Evolutionary conservation across 2,113 vertebrate species (phyloP).

Genomic region (Steatornis caripensis): DNA sequence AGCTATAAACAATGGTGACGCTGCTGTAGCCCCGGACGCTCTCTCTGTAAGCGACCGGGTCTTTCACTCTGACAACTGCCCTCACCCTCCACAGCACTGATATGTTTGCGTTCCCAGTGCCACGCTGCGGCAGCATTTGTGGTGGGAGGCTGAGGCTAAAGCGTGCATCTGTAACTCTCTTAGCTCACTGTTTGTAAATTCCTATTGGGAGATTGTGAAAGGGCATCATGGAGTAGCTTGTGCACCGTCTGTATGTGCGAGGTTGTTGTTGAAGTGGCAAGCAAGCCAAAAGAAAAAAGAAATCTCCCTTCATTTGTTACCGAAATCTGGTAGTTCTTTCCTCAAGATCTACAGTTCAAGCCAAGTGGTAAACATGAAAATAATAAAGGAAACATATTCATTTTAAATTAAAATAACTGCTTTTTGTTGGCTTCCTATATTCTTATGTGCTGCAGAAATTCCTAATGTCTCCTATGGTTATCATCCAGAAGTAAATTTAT

Average conservation of each 20-base stretch:
- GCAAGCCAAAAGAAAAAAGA: background rate
- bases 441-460: background rate
- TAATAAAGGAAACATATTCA: background rate
- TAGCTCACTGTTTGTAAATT: background rate
- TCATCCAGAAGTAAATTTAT: background rate
- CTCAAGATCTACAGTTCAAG: background rate
- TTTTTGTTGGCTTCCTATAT: background rate
- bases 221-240: background rate
- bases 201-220: background rate
- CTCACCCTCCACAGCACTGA: rapidly evolving
- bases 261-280: background rate
- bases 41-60: background rate
- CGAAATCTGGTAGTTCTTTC: background rate
- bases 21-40: background rate
- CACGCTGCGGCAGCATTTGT: background rate
- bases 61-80: background rate
- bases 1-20: background rate
- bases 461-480: background rate
- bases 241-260: background rate
- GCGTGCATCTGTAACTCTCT: background rate
- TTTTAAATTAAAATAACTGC: background rate
- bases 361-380: background rate
- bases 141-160: background rate
- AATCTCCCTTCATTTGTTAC: background rate
- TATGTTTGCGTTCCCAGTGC: background rate